Conservation (phyloP, 2,888 invertebrate species). For the Callosobruchus maculatus region DNA sequence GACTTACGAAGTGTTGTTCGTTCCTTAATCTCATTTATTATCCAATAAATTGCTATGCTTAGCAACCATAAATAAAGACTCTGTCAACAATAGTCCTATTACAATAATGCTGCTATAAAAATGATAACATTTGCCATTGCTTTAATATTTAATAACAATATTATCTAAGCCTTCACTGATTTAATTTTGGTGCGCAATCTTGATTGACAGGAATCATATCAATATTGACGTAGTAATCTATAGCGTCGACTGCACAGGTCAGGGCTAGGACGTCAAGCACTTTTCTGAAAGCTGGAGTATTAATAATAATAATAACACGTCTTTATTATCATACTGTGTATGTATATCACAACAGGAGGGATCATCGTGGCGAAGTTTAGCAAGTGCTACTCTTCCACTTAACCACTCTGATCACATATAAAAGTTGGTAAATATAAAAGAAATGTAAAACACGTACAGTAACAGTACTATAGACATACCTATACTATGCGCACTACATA, state of each 20-base stretch:
- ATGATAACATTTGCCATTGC: neutral
- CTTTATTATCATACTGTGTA: too few relatives aligned
- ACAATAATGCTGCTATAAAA: neutral
- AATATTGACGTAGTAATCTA: neutral
- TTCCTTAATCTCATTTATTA: neutral
- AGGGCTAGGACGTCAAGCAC: neutral
- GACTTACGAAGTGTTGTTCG: neutral
- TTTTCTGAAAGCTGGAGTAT: too few relatives aligned
- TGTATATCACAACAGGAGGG: too few relatives aligned
- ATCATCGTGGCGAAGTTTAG: too few relatives aligned
- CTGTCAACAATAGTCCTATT: neutral
- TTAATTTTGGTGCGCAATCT: neutral
- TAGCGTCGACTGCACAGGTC: neutral
- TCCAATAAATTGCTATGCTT: neutral
- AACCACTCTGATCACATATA: too few relatives aligned
- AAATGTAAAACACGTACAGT: too few relatives aligned
- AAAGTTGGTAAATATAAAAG: too few relatives aligned
- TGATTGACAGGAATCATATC: neutral
- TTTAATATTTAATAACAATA: neutral
- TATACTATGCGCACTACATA: too few relatives aligned
- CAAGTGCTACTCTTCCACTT: too few relatives aligned
- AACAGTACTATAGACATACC: too few relatives aligned
- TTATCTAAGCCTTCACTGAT: neutral
- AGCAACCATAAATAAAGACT: neutral
- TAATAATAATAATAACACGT: too few relatives aligned